A percentile compares a stretch with the other conserved stretches of the same genome.
phyloP scores from a whole-genome alignment of 2,797 vertebrate species.

The Delichon dasypus region DNA sequence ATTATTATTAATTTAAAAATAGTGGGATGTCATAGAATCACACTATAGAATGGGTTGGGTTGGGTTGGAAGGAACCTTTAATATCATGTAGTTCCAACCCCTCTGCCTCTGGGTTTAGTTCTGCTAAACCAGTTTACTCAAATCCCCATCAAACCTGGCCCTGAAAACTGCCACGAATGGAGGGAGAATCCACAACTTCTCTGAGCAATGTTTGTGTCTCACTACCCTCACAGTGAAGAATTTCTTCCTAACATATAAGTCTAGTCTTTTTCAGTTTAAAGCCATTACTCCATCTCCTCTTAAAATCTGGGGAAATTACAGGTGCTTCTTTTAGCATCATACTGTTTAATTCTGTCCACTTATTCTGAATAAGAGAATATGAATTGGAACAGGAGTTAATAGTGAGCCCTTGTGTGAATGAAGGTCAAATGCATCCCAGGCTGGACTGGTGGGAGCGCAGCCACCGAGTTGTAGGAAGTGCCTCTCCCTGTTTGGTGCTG shows the following conservation, averaged over 20 bases:
- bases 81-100: background rate
- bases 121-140: background rate
- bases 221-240: background rate
- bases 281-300: background rate
- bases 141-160: background rate
- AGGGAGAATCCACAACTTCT: background rate
- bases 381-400: background rate
- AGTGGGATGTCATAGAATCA: background rate
- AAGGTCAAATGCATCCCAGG: fast-evolving
- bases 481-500: background rate
- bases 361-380: background rate
- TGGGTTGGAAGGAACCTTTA: background rate
- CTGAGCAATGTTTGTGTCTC: background rate
- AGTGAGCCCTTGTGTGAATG: background rate
- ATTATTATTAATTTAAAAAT: background rate
- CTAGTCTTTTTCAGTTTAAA: background rate
- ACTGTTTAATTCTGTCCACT: background rate
- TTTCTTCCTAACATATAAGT: background rate
- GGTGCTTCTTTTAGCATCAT: background rate
- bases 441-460: background rate
- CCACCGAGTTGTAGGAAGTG: background rate
- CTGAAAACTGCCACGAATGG: background rate
- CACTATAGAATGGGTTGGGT: background rate
- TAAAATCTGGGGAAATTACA: background rate
- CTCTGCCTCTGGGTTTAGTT: background rate